Base-by-base conservation (phyloP, 1,140 invertebrate species). In the Cotesia chilonis region DNA sequence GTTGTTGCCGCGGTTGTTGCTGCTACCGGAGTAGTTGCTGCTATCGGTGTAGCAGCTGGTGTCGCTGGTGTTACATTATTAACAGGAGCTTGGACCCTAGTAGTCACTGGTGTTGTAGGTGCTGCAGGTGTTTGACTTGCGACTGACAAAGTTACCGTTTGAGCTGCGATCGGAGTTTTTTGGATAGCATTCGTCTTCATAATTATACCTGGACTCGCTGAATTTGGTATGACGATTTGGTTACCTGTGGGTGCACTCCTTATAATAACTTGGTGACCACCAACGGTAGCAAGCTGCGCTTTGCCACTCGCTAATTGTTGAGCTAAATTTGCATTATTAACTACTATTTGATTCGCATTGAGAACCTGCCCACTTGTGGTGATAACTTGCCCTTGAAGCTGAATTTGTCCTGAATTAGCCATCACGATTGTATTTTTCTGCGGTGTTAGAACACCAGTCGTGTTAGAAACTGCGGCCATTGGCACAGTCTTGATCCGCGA, bases 251-350 rank as follows among this genome's bases (percentile, higher is more conserved):
- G 90, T n/a, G 86, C 82, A 28, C 85, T 85, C 65, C 92, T 87
- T 36, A 95, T 93, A 5, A 92, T 82, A 12, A 95, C 93, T 84
- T 95, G 94, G 76, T 95, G 94, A 0, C 94, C 94, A 78, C 93
- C 92, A 5, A 94, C 91, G 4, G 92, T 94, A 2, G 94, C 92
- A n/a, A 95, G 84, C 79, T 94, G 93, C 3, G 94, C 90, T 82
- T 94, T 94, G 6, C 93, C 94, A 28, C 91, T 88, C 0, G 92
- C 92, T 52, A 94, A 87, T 79, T 94, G 93, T 80, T 94, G 93
- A 1, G 91, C 92, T 12, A 94, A 83, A 57, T 88, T 91, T 0
- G 91, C 90, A 83, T 92, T 93, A 71, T 92, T 94, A 12, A 94
- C 91, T 14, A 94, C 90, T 61, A 94, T 91, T 85, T 94, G 92